Base-by-base conservation (phyloP, 2,888 invertebrate genomes). In the Branchellion lobata region DNA sequence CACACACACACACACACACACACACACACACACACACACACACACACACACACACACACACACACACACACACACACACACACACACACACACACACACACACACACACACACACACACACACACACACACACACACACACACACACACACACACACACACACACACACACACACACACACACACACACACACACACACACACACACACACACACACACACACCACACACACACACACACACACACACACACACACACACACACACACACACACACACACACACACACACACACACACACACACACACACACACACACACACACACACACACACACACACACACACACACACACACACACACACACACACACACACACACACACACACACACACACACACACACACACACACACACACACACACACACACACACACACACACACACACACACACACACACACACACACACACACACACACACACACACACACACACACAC, bases 251-350 rank as follows among this genome's bases (percentile, higher is more conserved):
- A 65, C 65, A 65, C 24, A 65, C 29, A 65, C 24, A 65, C n/a
- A 65, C n/a, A 65, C n/a, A 65, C 29, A 65, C 65, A 65, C 29
- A 65, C 29, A 65, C 65, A 65, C 24, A 65, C n/a, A 27, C 29
- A 29, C 65, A 65, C 65, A 65, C 65, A 65, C 65, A 29, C 65
- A 65, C 65, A 65, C 65, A 65, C 65, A 65, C 65, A 65, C 29
- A 65, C 29, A 65, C 65, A 65, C n/a, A 65, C 65, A 27, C 65
- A 65, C 65, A 65, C 65, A 65, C n/a, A 65, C 65, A 65, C n/a
- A 65, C 65, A 65, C 65, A 65, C 65, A 65, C 65, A 65, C 65
- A 5, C 65, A 21, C 65, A 65, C n/a, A 11, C 5, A 65, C 51
- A n/a, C n/a, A n/a, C n/a, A n/a, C n/a, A n/a, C n/a, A n/a, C n/a